Evolutionary conservation across 2,797 vertebrate species (phyloP), one percentile per base, ranked within the genome.

Genomic region (Falco berigora): DNA sequence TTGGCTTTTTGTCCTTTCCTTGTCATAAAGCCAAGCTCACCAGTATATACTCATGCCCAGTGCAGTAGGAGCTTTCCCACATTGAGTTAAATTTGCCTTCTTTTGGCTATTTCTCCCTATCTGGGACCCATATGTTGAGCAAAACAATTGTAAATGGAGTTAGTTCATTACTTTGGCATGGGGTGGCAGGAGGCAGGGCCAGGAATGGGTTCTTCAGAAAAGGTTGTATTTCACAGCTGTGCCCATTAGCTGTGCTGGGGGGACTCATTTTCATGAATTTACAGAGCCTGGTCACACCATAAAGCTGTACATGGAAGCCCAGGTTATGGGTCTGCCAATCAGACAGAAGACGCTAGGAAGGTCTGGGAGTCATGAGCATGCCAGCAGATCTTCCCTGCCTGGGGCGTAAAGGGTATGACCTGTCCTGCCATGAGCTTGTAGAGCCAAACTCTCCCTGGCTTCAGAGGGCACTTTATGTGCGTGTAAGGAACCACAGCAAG

Each of bases 81-180:
- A 38, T 4, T 22, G 59, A 85, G 88, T 95, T 94, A 87, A 91
- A 92, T 85, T 89, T 84, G 49, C 63, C 67, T 8, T 32, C 71
- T 81, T 88, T 92, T 80, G 73, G 32, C 86, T 75, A 3, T 71
- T 94, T 75, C 80, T 95, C 68, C 27, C 61, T 96, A 74, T 90
- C 86, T 96, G 95, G 92, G 92, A 74, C 86, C 74, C 95, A 93
- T 63, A 94, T 93, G 94, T 74, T 4, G 20, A 89, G 40, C 22
- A 73, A 82, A 93, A 96, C 91, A 94, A 89, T 96, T 89, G 84
- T 17, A 86, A 92, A 55, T 59, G 46, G 71, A 27, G 32, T 88
- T 69, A 63, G 62, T 69, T 91, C 92, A 75, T 53, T 38, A 6
- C 63, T 93, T 93, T 49, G 78, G 92, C 44, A 76, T 22, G 47